Base-by-base conservation (phyloP, 2,888 invertebrate species). In the Teleiodes luculella region DNA sequence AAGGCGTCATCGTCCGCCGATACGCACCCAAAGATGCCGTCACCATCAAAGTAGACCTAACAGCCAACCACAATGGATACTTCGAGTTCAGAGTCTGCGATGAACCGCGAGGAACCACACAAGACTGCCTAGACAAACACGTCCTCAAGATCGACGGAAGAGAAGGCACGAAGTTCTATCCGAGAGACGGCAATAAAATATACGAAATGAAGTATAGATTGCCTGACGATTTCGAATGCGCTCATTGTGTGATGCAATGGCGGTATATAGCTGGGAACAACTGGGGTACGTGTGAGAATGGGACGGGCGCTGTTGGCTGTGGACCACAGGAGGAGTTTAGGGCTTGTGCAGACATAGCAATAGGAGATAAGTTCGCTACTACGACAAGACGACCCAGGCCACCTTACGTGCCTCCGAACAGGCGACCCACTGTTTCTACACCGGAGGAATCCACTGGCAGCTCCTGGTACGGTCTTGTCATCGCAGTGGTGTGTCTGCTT, bases 261-360 rank as follows among this genome's bases (percentile, higher is more conserved):
- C 92, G 94, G 63, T 97, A 97, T 78, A 91, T 95, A 53, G 96
- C 97, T 43, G 96, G 94, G 2, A 96, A 96, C 71, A 95, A 95
- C 73, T 96, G 96, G 96, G 95, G 95, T 0, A 90, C 88, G 11
- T 95, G 95, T 68, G 89, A 89, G 0, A 93, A 95, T 69, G 94
- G 94, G 0, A 92, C 92, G 46, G 95, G 94, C 31, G 94, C 94
- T 0, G 94, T 97, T 0, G 97, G 97, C 0, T 97, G 97, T 71
- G 97, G 97, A 0, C 95, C 95, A 0, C 97, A 97, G 74, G 97
- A 97, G 75, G 96, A 96, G 72, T 97, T 97, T 70, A 91, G 96
- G 16, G 94, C 95, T 0, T 96, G 96, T 64, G 94, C 96, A 0
- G 96, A 97, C 69, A 93, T 96, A 43, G 90, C 93, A 13, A 93